phyloP scores from a whole-genome alignment of 2,113 vertebrate genomes.

The Maccullochella peelii region DNA sequence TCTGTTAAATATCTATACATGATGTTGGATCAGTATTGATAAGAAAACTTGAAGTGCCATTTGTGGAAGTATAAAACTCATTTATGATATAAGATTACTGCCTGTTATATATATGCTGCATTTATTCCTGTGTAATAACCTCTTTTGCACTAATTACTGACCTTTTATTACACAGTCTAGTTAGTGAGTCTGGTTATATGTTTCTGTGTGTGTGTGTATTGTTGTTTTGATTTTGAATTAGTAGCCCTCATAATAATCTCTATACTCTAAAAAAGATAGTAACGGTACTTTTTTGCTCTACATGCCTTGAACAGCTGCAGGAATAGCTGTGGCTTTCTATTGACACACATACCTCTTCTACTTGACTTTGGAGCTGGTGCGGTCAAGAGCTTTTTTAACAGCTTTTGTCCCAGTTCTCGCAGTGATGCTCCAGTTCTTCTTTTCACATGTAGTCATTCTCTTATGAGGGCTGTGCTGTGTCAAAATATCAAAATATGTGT shows the following conservation, averaged over 20 bases:
- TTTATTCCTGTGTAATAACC: too few relatives aligned
- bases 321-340: not conserved
- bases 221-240: not conserved
- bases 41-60: not conserved
- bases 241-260: not conserved
- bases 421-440: not conserved
- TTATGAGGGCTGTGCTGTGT: not conserved
- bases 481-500: slow-evolving; percentile 6
- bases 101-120: not conserved
- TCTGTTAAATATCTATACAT: not conserved
- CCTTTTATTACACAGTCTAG: not conserved
- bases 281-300: not conserved
- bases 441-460: slow-evolving; percentile 7
- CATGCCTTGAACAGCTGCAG: not conserved
- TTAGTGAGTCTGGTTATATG: not conserved
- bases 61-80: not conserved
- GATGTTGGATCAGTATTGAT: not conserved
- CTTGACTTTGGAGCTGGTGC: slow-evolving; percentile 32
- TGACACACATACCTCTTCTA: slow-evolving; percentile 7
- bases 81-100: not conserved
- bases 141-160: not conserved
- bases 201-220: not conserved
- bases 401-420: slow-evolving; percentile 8
- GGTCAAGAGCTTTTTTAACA: slow-evolving; percentile 6
- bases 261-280: not conserved